Base-by-base conservation (phyloP, 2,797 vertebrate genomes). In the Kryptopterus vitreolus region DNA sequence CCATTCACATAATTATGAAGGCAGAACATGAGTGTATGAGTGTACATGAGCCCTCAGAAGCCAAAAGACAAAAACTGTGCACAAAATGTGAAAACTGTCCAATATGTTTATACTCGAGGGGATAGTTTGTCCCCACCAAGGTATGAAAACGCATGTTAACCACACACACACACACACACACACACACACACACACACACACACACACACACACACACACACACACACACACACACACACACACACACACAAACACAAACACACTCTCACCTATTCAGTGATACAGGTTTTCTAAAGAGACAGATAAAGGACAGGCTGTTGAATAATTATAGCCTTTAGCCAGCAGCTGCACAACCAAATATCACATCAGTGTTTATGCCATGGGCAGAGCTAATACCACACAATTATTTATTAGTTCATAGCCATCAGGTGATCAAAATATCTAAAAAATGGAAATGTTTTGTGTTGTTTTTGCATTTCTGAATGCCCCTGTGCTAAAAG, bases 281-380 rank as follows among this genome's bases (percentile, higher is more conserved):
- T 71, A 46, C 70, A 55, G 71, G 43, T 59, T 57, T 77, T 74
- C 24, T 73, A 77, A 72, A 76, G 61, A 62, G 62, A 82, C 62
- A 77, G 57, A 83, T 81, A 63, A 33, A 57, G 59, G 81, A 77
- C 76, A n/a, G 79, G 61, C 72, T 76, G 43, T 61, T 79, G 81
- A 83, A 82, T 86, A 79, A 86, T 84, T 83, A 76, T 18, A 66
- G 69, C 59, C 77, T 81, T 57, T 57, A 82, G 71, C 72, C 71
- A 70, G 78, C 80, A 82, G 78, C 83, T 81, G 78, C 83, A 84
- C 72, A 81, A 79, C 78, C 81, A 82, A 86, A 84, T 79, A 63
- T 77, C 55, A 59, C 33, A 65, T 82, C 72, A 35, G 29, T 50
- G 20, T 78, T 77, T 76, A 75, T 81, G 66, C 76, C 62, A 31